Base-by-base conservation (phyloP, 2,797 vertebrate genomes). In the Artibeus jamaicensis region DNA sequence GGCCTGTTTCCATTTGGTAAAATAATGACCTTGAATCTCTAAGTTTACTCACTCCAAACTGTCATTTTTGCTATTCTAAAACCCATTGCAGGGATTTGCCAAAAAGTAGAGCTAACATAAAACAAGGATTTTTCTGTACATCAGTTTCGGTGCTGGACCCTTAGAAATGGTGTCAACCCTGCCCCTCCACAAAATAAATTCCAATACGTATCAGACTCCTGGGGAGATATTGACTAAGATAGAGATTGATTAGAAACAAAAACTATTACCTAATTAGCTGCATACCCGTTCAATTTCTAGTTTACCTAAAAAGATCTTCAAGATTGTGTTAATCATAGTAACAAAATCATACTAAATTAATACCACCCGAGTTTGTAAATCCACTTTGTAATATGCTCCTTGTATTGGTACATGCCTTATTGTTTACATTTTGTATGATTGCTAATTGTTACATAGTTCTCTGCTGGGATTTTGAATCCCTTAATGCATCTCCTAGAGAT, bases 221-320 rank as follows among this genome's bases (percentile, higher is more conserved):
- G 21, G 71, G 57, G 34, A 96, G 57, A 90, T 29, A 78, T 0
- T 93, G 32, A 91, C 12, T 92, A 92, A 94, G 24, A 79, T 62
- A 90, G 91, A 89, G 68, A 65, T 97, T 89, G 96, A 94, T 91
- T 92, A 89, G 91, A 93, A 86, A 81, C 59, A 86, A 91, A 96
- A 86, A 70, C 76, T 59, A 86, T 89, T 79, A 44, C n/a, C 79
- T 87, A 91, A 94, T 53, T 89, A 95, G 48, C 84, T 87, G 83
- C 53, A 94, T n/a, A 77, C 34, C 37, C 65, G 70, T 39, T 46
- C 29, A 77, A 76, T 88, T 85, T 82, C 59, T 37, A 87, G 6
- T 81, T 15, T 70, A 82, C 32, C 59, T 87, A n/a, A 62, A 86
- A 86, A 74, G 44, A 65, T 55, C 37, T 9, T 24, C 55, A 16